phyloP scores from a whole-genome alignment of 1,140 invertebrate species.

The Solenopsis fugax region DNA sequence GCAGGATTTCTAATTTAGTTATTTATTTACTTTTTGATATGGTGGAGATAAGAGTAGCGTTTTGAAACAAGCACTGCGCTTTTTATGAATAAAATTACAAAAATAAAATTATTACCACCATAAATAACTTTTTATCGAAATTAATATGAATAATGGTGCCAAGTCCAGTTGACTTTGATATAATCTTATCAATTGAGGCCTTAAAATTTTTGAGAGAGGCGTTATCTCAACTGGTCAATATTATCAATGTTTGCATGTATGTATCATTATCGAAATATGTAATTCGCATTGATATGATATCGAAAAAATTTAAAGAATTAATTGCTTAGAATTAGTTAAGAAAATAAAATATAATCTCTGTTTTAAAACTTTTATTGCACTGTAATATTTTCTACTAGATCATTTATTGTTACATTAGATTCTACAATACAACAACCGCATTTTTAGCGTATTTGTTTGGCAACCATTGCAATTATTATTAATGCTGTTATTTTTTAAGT shows the following conservation, averaged over 20 bases:
- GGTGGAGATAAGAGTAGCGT: too few relatives aligned
- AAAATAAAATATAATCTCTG: not conserved
- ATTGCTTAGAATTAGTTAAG: constrained; percentile 15
- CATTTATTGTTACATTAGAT: not conserved
- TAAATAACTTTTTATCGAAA: not conserved
- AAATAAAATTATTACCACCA: not conserved
- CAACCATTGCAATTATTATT: not conserved
- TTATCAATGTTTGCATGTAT: not conserved
- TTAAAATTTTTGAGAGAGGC: not conserved
- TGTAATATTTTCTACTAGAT: not conserved
- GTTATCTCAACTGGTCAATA: constrained; percentile 15
- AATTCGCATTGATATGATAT: constrained; percentile 6
- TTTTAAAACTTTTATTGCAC: not conserved
- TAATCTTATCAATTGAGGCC: constrained; percentile 5
- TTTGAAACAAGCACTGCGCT: not conserved
- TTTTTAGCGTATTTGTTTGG: not conserved
- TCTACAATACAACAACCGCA: not conserved
- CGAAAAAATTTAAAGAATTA: constrained; percentile 13
- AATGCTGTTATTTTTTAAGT: not conserved
- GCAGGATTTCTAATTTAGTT: not conserved
- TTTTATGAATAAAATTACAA: not conserved
- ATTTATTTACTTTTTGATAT: constrained; percentile 1
- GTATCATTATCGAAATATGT: constrained; percentile 12
- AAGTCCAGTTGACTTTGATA: not conserved
- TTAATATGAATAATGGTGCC: not conserved